Evolutionary conservation across 2,797 vertebrate species (phyloP).

Genomic region (Acanthis flammea): DNA sequence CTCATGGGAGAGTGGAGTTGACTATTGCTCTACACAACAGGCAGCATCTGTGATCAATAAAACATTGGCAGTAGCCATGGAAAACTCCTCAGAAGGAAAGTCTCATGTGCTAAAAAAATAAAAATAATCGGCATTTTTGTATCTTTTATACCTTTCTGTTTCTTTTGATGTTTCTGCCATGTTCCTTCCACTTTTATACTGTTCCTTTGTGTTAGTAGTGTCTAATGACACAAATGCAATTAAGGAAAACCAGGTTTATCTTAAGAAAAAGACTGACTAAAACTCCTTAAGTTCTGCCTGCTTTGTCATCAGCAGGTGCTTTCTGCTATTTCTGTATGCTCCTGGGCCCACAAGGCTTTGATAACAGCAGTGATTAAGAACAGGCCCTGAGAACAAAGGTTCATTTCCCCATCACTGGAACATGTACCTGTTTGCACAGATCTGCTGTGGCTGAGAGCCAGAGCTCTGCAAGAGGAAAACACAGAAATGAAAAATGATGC

Average conservation of each 20-base stretch:
- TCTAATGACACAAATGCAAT: background rate
- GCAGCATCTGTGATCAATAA: background rate
- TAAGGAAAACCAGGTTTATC: background rate
- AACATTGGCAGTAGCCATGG: background rate
- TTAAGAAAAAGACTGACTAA: background rate
- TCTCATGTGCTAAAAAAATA: background rate
- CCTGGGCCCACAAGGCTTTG: background rate
- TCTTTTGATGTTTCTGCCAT: background rate
- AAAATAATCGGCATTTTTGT: background rate
- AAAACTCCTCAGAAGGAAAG: background rate
- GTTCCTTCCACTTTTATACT: background rate
- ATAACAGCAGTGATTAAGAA: background rate
- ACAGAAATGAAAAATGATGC: background rate
- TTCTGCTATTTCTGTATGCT: background rate
- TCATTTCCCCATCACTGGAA: background rate
- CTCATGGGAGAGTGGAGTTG: background rate
- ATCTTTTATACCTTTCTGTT: background rate
- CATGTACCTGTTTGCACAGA: background rate
- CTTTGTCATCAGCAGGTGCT: background rate
- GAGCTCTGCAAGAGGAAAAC: background rate
- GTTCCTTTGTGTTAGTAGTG: background rate
- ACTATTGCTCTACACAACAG: background rate
- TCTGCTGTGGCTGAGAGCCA: background rate
- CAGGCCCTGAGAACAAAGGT: background rate
- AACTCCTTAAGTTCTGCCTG: background rate